A percentile compares a stretch with the other conserved stretches of the same genome.
Evolutionary conservation across 2,888 invertebrate species (phyloP).

Genomic region (Horisme vitalbata): DNA sequence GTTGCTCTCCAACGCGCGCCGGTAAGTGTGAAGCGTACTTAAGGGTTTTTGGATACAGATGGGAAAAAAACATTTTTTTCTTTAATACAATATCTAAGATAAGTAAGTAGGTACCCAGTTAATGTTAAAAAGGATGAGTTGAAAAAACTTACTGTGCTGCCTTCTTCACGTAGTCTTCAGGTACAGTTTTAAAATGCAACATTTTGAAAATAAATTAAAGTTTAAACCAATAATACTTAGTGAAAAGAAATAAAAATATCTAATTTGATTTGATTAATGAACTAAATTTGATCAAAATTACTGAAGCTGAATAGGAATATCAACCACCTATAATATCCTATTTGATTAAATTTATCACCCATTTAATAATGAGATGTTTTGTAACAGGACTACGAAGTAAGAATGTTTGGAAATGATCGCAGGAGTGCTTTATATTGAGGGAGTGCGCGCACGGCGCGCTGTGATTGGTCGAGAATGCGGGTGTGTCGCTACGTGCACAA

Average conservation of each 20-base stretch:
- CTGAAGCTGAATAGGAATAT: constrained; percentile 81
- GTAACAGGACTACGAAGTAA: constrained; percentile 41
- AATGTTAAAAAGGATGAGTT: background rate
- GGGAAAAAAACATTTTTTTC: too few species aligned
- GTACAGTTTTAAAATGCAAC: constrained; percentile 69
- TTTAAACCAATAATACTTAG: constrained; percentile 43
- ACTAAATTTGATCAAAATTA: constrained; percentile 70
- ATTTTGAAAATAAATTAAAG: constrained; percentile 49
- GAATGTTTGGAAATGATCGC: constrained; percentile 50
- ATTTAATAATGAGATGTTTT: constrained; percentile 59
- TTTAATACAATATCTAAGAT: too few species aligned
- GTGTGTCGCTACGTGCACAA: constrained; percentile 69
- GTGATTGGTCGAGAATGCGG: constrained; percentile 71
- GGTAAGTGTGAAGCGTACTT: too few species aligned
- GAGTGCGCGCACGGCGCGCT: constrained; percentile 54
- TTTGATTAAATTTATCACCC: constrained; percentile 74
- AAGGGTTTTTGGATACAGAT: too few species aligned
- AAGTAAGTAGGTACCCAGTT: too few species aligned
- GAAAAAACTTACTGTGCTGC: constrained; percentile 63
- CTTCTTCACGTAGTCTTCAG: constrained; percentile 70
- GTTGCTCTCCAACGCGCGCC: too few species aligned
- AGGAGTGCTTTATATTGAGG: constrained; percentile 61
- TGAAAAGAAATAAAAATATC: too few species aligned
- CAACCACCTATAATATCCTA: constrained; percentile 77
- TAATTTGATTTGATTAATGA: too few species aligned